Evolutionary conservation across 2,113 vertebrate species (phyloP).

Genomic region (Rhineura floridana): DNA sequence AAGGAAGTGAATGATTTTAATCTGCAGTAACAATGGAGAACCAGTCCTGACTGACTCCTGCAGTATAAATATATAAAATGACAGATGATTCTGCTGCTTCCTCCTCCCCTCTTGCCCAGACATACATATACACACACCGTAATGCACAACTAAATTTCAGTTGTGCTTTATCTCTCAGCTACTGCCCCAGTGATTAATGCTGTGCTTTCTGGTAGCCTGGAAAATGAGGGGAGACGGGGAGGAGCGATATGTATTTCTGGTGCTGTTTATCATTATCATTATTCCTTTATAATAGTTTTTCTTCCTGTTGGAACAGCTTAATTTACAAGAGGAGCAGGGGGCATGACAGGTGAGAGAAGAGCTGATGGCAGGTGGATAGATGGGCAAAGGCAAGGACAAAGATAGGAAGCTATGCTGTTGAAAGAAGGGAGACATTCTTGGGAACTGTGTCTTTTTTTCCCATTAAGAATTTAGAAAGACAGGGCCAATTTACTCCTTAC

Average conservation of each 20-base stretch:
- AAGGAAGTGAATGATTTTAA: slow-evolving; percentile 79
- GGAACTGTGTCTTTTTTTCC: too few relatives aligned
- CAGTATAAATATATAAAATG: slow-evolving; percentile 75
- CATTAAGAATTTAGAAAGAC: neutral
- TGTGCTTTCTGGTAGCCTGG: slow-evolving; percentile 66
- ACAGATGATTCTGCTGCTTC: slow-evolving; percentile 71
- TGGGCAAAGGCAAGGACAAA: slow-evolving; percentile 57
- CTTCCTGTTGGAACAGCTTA: slow-evolving; percentile 65
- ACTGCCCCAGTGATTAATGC: slow-evolving; percentile 78
- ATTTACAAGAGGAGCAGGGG: slow-evolving; percentile 63
- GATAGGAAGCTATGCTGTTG: slow-evolving; percentile 40
- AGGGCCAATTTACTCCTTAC: neutral
- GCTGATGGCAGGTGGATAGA: slow-evolving; percentile 63
- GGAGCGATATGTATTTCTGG: slow-evolving; percentile 70
- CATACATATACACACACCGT: slow-evolving; percentile 50
- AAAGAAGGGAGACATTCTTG: slow-evolving; percentile 14
- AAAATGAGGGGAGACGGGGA: slow-evolving; percentile 61
- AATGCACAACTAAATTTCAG: slow-evolving; percentile 73
- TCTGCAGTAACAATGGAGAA: slow-evolving; percentile 72
- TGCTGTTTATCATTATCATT: slow-evolving; percentile 72
- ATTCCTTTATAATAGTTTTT: slow-evolving; percentile 68
- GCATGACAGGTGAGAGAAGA: slow-evolving; percentile 58
- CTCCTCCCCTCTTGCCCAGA: slow-evolving; percentile 47
- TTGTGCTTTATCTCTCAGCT: slow-evolving; percentile 74
- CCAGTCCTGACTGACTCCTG: slow-evolving; percentile 52